Evolutionary conservation across 2,888 invertebrate species (phyloP).

Genomic region (Hirtodrosophila confusa): DNA sequence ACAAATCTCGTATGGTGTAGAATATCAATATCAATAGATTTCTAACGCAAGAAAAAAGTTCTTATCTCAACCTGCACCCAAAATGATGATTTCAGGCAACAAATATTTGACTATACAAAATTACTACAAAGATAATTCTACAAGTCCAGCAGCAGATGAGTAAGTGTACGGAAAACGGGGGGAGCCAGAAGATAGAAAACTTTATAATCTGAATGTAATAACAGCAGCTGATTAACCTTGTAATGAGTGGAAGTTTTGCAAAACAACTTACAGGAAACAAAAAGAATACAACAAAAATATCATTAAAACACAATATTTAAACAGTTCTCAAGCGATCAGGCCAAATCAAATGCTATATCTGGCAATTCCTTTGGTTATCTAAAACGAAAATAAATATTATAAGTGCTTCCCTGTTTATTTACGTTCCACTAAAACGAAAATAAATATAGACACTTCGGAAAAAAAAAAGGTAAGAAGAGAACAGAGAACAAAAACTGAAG

Average conservation of each 20-base stretch:
- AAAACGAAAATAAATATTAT: conserved; percentile 53
- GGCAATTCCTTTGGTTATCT: conserved; percentile 29
- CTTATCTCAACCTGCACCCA: too few relatives aligned
- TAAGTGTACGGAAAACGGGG: too few relatives aligned
- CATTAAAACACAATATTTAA: conserved; percentile 11
- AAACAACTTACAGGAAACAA: background rate
- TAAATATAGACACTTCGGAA: conserved; percentile 61
- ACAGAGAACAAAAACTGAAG: conserved; percentile 30
- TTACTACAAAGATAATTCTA: too few relatives aligned
- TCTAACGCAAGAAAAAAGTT: too few relatives aligned
- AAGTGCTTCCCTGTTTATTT: conserved; percentile 70
- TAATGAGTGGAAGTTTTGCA: conserved; percentile 16
- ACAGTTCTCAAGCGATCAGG: conserved; percentile 22
- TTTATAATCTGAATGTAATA: background rate
- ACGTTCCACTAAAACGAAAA: conserved; percentile 67
- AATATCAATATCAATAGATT: too few relatives aligned
- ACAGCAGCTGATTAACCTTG: conserved; percentile 20
- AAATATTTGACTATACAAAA: too few relatives aligned
- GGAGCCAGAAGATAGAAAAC: too few relatives aligned
- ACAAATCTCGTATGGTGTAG: too few relatives aligned
- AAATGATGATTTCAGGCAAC: too few relatives aligned
- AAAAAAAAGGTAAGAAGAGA: conserved; percentile 8
- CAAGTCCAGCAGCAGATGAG: too few relatives aligned
- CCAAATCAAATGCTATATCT: conserved; percentile 31
- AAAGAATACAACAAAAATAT: background rate